Evolutionary conservation across 2,113 vertebrate genomes (phyloP), one percentile per base, ranked within the genome.

Genomic region (pig (Sus scrofa)): DNA sequence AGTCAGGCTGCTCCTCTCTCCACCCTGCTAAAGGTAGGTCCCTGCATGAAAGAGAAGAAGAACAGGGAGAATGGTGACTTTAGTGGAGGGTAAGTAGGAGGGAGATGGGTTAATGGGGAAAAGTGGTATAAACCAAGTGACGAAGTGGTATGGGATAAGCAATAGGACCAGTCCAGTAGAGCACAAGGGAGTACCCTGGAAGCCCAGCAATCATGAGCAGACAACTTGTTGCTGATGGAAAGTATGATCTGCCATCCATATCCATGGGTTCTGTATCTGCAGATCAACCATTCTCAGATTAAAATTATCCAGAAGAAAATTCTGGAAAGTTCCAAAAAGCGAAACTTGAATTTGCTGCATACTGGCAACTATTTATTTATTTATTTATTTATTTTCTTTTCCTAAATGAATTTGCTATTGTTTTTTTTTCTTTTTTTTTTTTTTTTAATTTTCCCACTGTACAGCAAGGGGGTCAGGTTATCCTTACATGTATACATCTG

Each of bases 11-110:
- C 9, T 89, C 26, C 6, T 37, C 1, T 27, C 5, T 3, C 9
- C n/a, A 10, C 4, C 1, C 11, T 2, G 52, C 14, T 34, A 1
- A 12, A 50, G 39, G n/a, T 3, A 27, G 56, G 14, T 22, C 19
- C 12, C 8, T 77, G 9, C 13, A 9, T 62, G 50, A 77, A 86
- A 81, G 54, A 77, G 13, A 56, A 77, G 13, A 56, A 20, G 44
- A 54, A 1, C 2, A 81, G 32, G 13, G 20, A 70, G 11, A 16
- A 75, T 71, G 67, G 20, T 84, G 70, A 32, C 5, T 19, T 24
- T 1, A 56, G 52, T 37, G 8, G 37, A 44, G 16, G 22, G 39
- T 44, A 63, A 6, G 58, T 44, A 24, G 12, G 67, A 89, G 11
- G 16, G 73, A 63, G 11, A 70, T 56, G 58, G 79, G 30, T 79